A percentile compares a stretch with the other conserved stretches of the same genome.
Conservation (phyloP, 2,113 vertebrate species). For the Amphiprion percula region DNA sequence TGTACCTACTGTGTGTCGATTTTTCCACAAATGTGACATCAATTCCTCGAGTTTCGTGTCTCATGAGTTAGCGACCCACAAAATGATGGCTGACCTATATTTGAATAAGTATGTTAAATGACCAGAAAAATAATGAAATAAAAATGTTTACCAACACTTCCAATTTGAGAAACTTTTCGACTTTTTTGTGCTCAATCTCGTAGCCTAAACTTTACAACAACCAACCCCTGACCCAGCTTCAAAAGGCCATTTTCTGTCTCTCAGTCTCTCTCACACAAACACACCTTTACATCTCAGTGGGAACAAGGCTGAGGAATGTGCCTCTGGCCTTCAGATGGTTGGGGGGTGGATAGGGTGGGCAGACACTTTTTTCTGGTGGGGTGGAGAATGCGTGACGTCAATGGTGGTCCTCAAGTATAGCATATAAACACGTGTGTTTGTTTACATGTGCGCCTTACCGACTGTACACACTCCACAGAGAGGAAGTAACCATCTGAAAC, state of each 20-base stretch:
- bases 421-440: slow-evolving; percentile 27
- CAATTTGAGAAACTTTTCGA: too few species aligned
- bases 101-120: too few species aligned
- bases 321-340: slow-evolving; percentile 57
- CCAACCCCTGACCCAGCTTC: slow-evolving; percentile 9
- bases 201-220: background rate
- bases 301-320: slow-evolving; percentile 66
- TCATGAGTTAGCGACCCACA: too few species aligned
- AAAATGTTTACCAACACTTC: too few species aligned
- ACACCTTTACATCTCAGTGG: slow-evolving; percentile 53
- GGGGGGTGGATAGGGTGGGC: slow-evolving; percentile 13
- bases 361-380: slow-evolving; percentile 28
- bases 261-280: background rate
- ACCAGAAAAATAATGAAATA: too few species aligned
- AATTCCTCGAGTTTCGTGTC: too few species aligned
- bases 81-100: too few species aligned
- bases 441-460: slow-evolving; percentile 30
- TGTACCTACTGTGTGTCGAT: too few species aligned
- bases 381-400: slow-evolving; percentile 43
- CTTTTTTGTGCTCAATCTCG: too few species aligned
- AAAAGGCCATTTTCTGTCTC: background rate
- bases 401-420: slow-evolving; percentile 7
- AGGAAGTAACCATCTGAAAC: slow-evolving; percentile 46
- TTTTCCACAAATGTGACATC: too few species aligned
- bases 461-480: slow-evolving; percentile 22